These are phyloP conservation scores for Syngnathus typhle DNA, from an alignment of 2,113 vertebrate species.

Conservation along the genomic window DNA sequence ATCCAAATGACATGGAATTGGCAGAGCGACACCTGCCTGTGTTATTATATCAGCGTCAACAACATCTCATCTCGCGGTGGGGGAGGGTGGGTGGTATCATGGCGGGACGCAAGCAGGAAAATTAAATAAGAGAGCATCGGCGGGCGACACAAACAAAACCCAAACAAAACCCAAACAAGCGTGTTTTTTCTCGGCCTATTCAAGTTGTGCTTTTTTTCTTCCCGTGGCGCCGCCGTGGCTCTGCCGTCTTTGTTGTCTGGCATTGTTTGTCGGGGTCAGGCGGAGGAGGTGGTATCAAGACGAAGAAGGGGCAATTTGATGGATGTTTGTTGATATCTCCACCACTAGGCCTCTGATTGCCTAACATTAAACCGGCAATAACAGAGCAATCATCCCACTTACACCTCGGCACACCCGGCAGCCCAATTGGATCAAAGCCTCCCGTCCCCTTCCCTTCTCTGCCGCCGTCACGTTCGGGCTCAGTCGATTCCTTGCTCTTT, in stretches of 20 bases:
- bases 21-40: slow-evolving; percentile 68
- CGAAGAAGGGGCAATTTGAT: slow-evolving; percentile 97
- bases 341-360: slow-evolving; percentile 99
- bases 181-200: slow-evolving; percentile 54
- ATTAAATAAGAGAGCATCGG: slow-evolving; percentile 39
- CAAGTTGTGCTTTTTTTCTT: slow-evolving; percentile 17
- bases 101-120: slow-evolving; percentile 35
- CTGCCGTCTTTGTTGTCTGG: slow-evolving; percentile 82
- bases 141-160: slow-evolving; percentile 55
- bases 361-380: slow-evolving; percentile 99
- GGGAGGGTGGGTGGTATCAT: slow-evolving; percentile 8
- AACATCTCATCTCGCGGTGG: slow-evolving; percentile 49
- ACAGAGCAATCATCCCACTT: slow-evolving; percentile 98
- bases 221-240: slow-evolving; percentile 75
- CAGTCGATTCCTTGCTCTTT: slow-evolving; percentile 75
- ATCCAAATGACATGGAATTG: slow-evolving; percentile 71
- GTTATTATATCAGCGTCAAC: slow-evolving; percentile 75
- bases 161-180: slow-evolving; percentile 59
- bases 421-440: slow-evolving; percentile 96
- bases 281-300: slow-evolving; percentile 89
- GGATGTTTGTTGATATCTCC: slow-evolving; percentile 99
- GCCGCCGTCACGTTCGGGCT: slow-evolving; percentile 56
- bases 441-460: slow-evolving; percentile 66
- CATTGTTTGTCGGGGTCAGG: slow-evolving; percentile 84
- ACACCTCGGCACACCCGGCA: slow-evolving; percentile 91